These are phyloP conservation scores for Calidris pugnax DNA, from an alignment of 2,113 vertebrate genomes.

Conservation along the genomic window DNA sequence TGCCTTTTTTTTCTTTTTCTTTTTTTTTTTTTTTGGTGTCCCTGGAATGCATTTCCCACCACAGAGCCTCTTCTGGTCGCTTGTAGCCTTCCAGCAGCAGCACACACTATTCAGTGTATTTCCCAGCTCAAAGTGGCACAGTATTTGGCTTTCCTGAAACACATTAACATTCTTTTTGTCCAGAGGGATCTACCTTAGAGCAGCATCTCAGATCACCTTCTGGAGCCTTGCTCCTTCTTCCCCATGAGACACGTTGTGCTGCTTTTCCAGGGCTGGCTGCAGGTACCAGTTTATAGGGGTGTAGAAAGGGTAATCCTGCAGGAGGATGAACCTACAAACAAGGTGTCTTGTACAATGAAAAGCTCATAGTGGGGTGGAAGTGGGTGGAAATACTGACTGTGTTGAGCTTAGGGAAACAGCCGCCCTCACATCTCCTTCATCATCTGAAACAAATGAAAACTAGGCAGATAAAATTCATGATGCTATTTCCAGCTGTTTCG, in stretches of 20 bases:
- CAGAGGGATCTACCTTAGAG: not conserved
- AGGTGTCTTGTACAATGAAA: not conserved
- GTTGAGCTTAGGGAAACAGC: constrained; percentile 39
- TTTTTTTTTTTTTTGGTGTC: not conserved
- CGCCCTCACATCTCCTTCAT: constrained; percentile 49
- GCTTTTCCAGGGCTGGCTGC: not conserved
- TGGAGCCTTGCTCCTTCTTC: not conserved
- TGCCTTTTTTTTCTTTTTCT: not conserved
- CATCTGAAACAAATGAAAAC: constrained; percentile 71
- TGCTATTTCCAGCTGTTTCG: constrained; percentile 73
- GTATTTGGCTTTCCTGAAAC: not conserved
- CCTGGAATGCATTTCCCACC: constrained; percentile 23
- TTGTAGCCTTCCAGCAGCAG: not conserved
- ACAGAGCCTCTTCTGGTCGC: not conserved
- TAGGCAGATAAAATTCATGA: constrained; percentile 58
- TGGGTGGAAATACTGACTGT: constrained; percentile 38
- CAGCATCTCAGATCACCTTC: not conserved
- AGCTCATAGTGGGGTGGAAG: constrained; percentile 23
- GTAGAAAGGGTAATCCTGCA: not conserved
- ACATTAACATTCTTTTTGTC: not conserved
- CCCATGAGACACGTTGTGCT: not conserved
- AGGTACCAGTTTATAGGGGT: not conserved
- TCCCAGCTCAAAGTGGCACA: not conserved
- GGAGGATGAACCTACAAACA: not conserved
- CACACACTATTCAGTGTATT: not conserved